Conservation (phyloP, 2,888 invertebrate species). For the Apotomis turbidana region DNA sequence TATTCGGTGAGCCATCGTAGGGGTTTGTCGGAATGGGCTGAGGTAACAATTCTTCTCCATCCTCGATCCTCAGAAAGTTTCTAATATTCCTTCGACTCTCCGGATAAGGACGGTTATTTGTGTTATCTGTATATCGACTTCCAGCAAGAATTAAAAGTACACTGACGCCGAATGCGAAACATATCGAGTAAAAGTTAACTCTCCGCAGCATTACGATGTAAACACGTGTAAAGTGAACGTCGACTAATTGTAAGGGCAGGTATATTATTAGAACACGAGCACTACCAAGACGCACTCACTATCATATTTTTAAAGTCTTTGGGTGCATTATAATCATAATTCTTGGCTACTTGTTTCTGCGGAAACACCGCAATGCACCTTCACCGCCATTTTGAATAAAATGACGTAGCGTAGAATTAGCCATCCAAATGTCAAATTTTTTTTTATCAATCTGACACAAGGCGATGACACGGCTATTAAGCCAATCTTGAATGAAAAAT, state of each 20-base stretch:
- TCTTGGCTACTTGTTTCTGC: slow-evolving; percentile 73
- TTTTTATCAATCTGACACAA: slow-evolving; percentile 10
- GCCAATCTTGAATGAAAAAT: neutral
- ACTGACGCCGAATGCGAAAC: slow-evolving; percentile 81
- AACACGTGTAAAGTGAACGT: slow-evolving; percentile 58
- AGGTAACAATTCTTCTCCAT: slow-evolving; percentile 63
- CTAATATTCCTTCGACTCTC: slow-evolving; percentile 74
- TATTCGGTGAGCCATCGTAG: slow-evolving; percentile 67
- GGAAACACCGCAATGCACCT: slow-evolving; percentile 83
- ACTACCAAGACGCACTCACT: slow-evolving; percentile 67
- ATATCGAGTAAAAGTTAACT: slow-evolving; percentile 81
- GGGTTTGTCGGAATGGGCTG: slow-evolving; percentile 69
- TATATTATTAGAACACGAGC: slow-evolving; percentile 59
- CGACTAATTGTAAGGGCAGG: slow-evolving; percentile 54
- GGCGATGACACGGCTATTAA: neutral
- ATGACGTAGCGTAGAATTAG: slow-evolving; percentile 46
- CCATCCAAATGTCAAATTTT: slow-evolving; percentile 31
- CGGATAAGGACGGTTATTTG: slow-evolving; percentile 74
- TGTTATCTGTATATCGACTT: slow-evolving; percentile 82
- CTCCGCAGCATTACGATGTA: slow-evolving; percentile 79
- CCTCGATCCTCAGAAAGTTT: slow-evolving; percentile 86
- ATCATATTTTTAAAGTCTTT: slow-evolving; percentile 70
- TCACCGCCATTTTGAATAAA: slow-evolving; percentile 69
- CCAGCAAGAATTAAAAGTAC: slow-evolving; percentile 80
- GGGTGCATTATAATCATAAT: slow-evolving; percentile 71